Evolutionary conservation across 2,797 vertebrate genomes (phyloP).

Genomic region (Nannoperca australis): DNA sequence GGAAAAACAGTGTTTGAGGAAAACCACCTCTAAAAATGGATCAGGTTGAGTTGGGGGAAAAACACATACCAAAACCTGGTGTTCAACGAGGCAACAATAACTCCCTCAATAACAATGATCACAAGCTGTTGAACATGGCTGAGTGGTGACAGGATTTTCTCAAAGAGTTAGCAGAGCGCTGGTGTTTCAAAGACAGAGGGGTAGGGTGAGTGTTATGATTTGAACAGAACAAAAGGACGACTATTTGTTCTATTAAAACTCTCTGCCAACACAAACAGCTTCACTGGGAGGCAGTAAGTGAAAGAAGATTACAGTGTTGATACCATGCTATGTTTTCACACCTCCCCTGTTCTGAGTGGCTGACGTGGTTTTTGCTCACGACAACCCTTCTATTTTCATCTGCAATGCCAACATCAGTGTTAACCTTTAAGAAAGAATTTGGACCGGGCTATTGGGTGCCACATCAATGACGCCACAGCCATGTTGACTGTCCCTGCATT

Average conservation of each 20-base stretch:
- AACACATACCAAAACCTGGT: conserved; percentile 61
- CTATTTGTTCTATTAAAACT: conserved; percentile 72
- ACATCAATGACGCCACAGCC: conserved; percentile 68
- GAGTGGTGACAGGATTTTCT: conserved; percentile 69
- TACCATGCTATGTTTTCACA: conserved; percentile 70
- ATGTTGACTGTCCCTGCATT: conserved; percentile 57
- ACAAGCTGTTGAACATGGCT: conserved; percentile 64
- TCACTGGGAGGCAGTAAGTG: conserved; percentile 58
- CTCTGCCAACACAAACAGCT: conserved; percentile 69
- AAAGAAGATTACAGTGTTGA: conserved; percentile 72
- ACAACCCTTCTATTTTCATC: conserved; percentile 71
- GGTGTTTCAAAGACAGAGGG: conserved; percentile 53
- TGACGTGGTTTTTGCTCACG: conserved; percentile 44
- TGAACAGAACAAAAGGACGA: conserved; percentile 67
- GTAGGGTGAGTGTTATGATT: conserved; percentile 58
- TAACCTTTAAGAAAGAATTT: conserved; percentile 74
- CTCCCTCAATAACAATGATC: conserved; percentile 76
- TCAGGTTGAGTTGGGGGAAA: conserved; percentile 61
- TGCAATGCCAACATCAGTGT: conserved; percentile 58
- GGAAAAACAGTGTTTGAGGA: conserved; percentile 69
- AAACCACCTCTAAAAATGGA: conserved; percentile 70
- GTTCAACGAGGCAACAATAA: conserved; percentile 71
- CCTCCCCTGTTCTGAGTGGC: conserved; percentile 56
- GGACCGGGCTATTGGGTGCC: conserved; percentile 67
- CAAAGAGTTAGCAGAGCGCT: conserved; percentile 48